phyloP scores from a whole-genome alignment of 2,113 vertebrate species.

The Pelodiscus sinensis region DNA sequence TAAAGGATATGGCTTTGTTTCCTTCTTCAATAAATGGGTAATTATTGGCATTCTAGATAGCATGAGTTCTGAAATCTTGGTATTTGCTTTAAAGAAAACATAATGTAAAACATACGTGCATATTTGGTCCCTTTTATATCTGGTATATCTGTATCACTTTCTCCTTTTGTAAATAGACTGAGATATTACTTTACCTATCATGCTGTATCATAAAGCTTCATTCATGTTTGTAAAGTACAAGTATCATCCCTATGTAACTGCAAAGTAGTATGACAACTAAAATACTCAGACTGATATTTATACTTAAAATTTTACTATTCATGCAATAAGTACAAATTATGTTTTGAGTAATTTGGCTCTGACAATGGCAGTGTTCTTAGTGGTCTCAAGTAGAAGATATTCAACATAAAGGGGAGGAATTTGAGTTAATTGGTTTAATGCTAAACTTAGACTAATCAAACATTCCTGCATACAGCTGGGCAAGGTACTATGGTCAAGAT shows the following conservation, averaged over 20 bases:
- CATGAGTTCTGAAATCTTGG: rapidly evolving
- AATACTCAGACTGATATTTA: neutral
- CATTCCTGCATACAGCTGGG: neutral
- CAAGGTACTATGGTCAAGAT: too few species aligned
- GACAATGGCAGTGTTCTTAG: neutral
- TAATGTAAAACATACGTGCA: rapidly evolving
- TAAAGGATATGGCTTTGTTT: constrained; percentile 98
- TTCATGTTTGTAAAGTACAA: neutral
- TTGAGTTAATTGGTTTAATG: too few species aligned
- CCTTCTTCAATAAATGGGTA: constrained; percentile 99
- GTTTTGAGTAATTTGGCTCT: neutral
- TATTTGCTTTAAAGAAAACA: neutral
- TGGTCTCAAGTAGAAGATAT: too few species aligned
- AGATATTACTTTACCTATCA: too few species aligned
- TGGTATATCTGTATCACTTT: rapidly evolving
- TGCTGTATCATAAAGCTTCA: rapidly evolving
- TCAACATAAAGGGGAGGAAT: neutral
- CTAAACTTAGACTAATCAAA: neutral
- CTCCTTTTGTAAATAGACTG: too few species aligned
- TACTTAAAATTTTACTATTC: neutral
- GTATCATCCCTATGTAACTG: neutral
- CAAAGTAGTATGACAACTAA: neutral
- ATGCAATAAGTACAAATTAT: neutral
- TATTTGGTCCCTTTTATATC: rapidly evolving
- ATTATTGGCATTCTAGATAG: neutral